Evolutionary conservation across 2,888 invertebrate genomes (phyloP).

Genomic region (Eurois occulta): DNA sequence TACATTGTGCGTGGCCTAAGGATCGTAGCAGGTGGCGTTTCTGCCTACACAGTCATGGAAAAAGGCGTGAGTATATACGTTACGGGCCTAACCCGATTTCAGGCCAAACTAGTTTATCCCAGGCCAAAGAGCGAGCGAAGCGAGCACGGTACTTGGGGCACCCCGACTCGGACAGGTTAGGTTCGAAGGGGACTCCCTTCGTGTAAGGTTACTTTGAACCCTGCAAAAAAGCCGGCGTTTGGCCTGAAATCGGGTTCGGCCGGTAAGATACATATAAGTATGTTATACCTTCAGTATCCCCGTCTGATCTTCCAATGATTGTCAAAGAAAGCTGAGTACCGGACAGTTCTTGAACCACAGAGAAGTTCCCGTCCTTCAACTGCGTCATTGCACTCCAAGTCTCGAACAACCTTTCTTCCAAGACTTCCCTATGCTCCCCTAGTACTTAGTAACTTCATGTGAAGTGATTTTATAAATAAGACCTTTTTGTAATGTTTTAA

Average conservation of each 20-base stretch:
- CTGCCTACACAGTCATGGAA: no score
- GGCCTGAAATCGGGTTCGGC: neutral
- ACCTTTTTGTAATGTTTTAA: neutral
- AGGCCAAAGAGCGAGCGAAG: no score
- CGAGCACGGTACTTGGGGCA: no score
- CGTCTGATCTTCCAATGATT: neutral
- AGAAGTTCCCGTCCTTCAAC: constrained; percentile 30
- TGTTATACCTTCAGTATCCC: constrained; percentile 36
- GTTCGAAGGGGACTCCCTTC: no score
- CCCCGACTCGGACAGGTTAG: no score
- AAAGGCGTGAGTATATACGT: no score
- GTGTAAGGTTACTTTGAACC: neutral
- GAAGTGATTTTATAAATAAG: neutral
- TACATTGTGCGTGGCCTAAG: no score
- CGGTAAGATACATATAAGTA: neutral
- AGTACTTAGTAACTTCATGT: neutral
- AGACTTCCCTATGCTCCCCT: neutral
- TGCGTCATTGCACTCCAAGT: constrained; percentile 29
- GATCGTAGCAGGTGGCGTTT: no score
- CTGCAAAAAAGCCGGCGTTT: neutral
- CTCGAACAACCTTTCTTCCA: neutral
- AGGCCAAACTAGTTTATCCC: no score
- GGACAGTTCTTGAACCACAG: constrained; percentile 21
- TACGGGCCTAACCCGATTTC: no score
- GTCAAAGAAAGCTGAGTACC: constrained; percentile 13